phyloP scores from a whole-genome alignment of 2,888 invertebrate species.

The Dusona sp. region DNA sequence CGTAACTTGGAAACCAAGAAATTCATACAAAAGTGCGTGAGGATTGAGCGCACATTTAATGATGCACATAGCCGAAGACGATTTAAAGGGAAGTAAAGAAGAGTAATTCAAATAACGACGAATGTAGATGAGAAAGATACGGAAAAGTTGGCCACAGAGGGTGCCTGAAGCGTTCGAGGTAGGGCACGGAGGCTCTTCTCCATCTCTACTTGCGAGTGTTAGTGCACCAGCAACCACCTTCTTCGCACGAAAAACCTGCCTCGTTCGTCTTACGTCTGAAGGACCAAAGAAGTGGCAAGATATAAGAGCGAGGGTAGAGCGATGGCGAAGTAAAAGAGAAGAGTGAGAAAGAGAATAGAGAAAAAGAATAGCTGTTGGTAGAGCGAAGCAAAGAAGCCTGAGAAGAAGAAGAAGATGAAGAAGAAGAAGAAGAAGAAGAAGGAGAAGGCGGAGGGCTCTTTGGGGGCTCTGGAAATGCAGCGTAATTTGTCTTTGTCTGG shows the following conservation, averaged over 20 bases:
- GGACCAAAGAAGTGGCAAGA: slow-evolving; percentile 31
- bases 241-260: slow-evolving; percentile 55
- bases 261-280: slow-evolving; percentile 66
- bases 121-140: slow-evolving; percentile 68
- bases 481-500: slow-evolving; percentile 85
- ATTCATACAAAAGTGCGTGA: slow-evolving; percentile 75
- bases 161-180: slow-evolving; percentile 58
- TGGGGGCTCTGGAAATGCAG: slow-evolving; percentile 84
- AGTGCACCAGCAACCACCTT: slow-evolving; percentile 53
- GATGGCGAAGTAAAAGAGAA: slow-evolving; percentile 38
- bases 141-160: slow-evolving; percentile 71
- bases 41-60: slow-evolving; percentile 81
- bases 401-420: slow-evolving; percentile 63
- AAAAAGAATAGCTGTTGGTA: slow-evolving; percentile 56
- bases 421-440: slow-evolving; percentile 62
- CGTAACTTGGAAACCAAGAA: slow-evolving; percentile 3
- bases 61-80: slow-evolving; percentile 78
- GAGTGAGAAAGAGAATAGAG: slow-evolving; percentile 50
- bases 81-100: slow-evolving; percentile 35
- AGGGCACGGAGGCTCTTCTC: slow-evolving; percentile 43
- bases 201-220: slow-evolving; percentile 34
- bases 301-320: slow-evolving; percentile 21
- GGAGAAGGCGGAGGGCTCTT: slow-evolving; percentile 74
- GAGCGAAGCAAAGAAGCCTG: slow-evolving; percentile 59
- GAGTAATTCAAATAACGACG: slow-evolving; percentile 47